Evolutionary conservation across 2,797 vertebrate species (phyloP), one percentile per base, ranked within the genome.

Genomic region (Melanotaenia nigrans): DNA sequence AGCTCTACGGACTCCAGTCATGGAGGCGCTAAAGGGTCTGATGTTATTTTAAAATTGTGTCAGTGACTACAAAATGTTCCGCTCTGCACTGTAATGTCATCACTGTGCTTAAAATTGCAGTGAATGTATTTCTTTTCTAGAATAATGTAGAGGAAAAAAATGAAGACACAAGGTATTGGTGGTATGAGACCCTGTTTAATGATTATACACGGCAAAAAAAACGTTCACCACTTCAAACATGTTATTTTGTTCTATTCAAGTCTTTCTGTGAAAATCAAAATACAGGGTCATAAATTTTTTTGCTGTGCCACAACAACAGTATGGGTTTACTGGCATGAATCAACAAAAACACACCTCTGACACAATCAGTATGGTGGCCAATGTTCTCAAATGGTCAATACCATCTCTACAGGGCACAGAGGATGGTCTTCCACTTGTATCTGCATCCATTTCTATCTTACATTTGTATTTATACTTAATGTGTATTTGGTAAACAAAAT

Each of bases 161-260:
- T 6, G 40, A 56, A 73, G 61, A 75, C 57, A 33, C 53, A 55
- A 3, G 5, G 45, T 47, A 45, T 32, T 68, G 79, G 59, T 3
- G 72, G 51, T 58, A 42, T 58, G 47, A 55, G 55, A 73, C 68
- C 63, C 55, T 16, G 24, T 88, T 90, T 92, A 90, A 89, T 90
- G 76, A 67, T 64, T 79, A 81, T 56, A 80, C 81, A 84, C 87
- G 68, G 84, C 73, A 80, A 88, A 25, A 25, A 89, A 86, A 71
- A 57, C 61, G 42, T 69, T 75, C 66, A 83, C 69, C 87, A 86
- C 82, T 84, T 88, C 87, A 87, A 84, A 88, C 83, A 61, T 47
- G 55, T 82, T 60, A 61, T 68, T 61, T 56, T 68, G 85, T 77
- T 61, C 67, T 57, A 73, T 66, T 68, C 64, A 70, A 51, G 38